Evolutionary conservation across 2,797 vertebrate species (phyloP), one percentile per base, ranked within the genome.

Genomic region (Hippocampus kuda): DNA sequence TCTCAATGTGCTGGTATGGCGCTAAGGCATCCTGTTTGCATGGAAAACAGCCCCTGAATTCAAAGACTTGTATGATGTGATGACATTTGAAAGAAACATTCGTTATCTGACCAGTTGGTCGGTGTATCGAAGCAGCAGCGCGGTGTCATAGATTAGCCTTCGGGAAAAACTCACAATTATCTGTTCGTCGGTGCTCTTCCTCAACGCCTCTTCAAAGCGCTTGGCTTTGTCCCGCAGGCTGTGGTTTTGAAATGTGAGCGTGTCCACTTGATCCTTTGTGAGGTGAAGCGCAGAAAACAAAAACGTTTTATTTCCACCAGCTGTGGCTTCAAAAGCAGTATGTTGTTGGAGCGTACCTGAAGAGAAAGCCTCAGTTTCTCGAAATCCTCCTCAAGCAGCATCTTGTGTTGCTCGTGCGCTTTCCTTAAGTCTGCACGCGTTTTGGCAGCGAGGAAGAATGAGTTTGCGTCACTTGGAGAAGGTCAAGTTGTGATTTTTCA

Each of bases 141-240:
- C 1, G 7, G 34, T 38, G 34, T 38, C 34, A 38, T 38, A 22
- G 0, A 51, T 8, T 20, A 20, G 16, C 18, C 18, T 51, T 30
- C 5, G 20, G 11, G 34, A 38, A 2, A 11, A 69, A 78, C 84
- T 71, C 91, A 99, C 96, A 91, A 97, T 89, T 30, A 98, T 91
- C 79, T 98, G 95, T 66, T 98, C 95, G 42, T 98, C 94, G 0
- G 93, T 94, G 70, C 91, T 97, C 77, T 92, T 96, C 87, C 93
- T 93, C 82, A 99, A 78, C 38, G 97, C 97, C 72, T 98, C 95
- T 84, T 99, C 97, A 75, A 99, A 99, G 70, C 95, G 93, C 46
- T 92, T 93, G 72, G 96, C 97, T 84, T 94, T 94, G 79, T 96
- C 94, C 79, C 91, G 91, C 77, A 99, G 89, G 77, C 90, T 91